These are phyloP conservation scores for Pavo muticus DNA, from an alignment of 2,113 vertebrate genomes.

Conservation along the genomic window DNA sequence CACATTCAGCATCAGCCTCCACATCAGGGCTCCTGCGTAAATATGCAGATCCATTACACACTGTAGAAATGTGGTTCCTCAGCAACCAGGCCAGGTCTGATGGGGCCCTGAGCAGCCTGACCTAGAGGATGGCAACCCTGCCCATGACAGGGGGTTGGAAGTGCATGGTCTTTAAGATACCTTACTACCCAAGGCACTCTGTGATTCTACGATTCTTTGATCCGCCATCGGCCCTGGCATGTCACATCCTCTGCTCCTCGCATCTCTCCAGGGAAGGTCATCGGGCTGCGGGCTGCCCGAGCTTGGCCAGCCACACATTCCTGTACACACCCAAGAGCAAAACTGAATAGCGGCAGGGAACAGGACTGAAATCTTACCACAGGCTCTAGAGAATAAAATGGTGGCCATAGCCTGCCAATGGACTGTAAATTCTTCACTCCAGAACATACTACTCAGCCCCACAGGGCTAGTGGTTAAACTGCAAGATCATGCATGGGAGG, in stretches of 20 bases:
- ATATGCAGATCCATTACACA: not conserved
- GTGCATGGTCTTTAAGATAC: not conserved
- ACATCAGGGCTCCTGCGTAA: not conserved
- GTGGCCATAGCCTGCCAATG: not conserved
- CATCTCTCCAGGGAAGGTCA: not conserved
- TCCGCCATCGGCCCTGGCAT: not conserved
- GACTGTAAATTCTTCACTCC: not conserved
- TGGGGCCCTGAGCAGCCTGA: not conserved
- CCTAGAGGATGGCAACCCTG: not conserved
- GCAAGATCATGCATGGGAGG: rapidly evolving
- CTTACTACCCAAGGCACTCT: not conserved
- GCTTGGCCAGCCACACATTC: not conserved
- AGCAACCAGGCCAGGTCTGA: not conserved
- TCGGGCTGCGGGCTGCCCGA: rapidly evolving
- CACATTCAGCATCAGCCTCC: not conserved
- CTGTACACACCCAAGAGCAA: rapidly evolving
- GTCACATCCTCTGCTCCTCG: not conserved
- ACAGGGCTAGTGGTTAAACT: not conserved
- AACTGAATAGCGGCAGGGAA: not conserved
- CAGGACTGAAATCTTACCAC: not conserved
- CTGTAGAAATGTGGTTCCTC: not conserved
- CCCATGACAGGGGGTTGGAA: not conserved
- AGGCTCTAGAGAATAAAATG: not conserved
- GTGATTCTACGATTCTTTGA: not conserved
- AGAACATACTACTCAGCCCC: not conserved